phyloP scores from a whole-genome alignment of 2,888 invertebrate genomes.

The Scotopteryx bipunctaria region DNA sequence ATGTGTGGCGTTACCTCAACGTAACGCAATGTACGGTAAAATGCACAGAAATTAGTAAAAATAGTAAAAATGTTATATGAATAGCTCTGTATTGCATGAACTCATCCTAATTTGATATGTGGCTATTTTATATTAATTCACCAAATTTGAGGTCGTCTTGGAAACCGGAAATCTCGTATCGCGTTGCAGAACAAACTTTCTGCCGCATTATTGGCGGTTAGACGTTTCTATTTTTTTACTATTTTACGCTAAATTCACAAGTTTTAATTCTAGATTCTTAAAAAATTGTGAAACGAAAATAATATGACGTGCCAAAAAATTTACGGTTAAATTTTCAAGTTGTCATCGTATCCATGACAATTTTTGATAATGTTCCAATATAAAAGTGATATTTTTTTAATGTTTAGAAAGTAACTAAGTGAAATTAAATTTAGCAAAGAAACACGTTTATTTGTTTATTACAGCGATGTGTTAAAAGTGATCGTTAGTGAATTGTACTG shows the following conservation, averaged over 20 bases:
- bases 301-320: not conserved
- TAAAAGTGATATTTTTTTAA: not conserved
- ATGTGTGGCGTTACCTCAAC: conserved; percentile 45
- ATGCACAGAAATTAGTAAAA: conserved; percentile 18
- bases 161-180: conserved; percentile 65
- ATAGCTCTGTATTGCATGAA: conserved; percentile 66
- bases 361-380: not conserved
- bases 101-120: conserved; percentile 68
- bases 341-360: not conserved
- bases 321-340: not conserved
- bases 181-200: conserved; percentile 60
- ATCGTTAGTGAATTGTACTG: not conserved
- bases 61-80: conserved; percentile 40
- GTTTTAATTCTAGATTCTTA: not conserved
- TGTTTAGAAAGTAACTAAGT: too few species aligned
- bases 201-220: conserved; percentile 40
- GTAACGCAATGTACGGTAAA: conserved; percentile 5
- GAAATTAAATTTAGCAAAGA: too few species aligned
- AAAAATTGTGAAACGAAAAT: not conserved
- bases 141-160: conserved; percentile 58
- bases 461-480: not conserved
- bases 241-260: conserved; percentile 5
- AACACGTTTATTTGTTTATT: not conserved
- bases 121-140: conserved; percentile 69
- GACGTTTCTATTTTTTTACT: conserved; percentile 29